Evolutionary conservation across 1,140 invertebrate species (phyloP).

Genomic region (Dendroctonus ponderosae): DNA sequence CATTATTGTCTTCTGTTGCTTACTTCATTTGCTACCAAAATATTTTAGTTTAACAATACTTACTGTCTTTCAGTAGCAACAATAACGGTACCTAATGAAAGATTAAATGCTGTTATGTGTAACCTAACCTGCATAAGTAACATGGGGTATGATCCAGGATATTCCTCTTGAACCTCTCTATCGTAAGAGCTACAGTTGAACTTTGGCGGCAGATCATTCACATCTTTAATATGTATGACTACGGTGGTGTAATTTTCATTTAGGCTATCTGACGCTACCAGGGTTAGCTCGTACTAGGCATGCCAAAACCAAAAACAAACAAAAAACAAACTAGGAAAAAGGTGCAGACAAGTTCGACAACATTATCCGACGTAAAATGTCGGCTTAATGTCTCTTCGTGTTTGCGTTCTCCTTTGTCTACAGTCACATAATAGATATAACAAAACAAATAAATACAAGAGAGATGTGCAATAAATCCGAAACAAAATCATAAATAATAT

Average conservation of each 20-base stretch:
- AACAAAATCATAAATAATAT: constrained; percentile 25
- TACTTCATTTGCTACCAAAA: too few relatives aligned
- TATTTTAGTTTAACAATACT: too few relatives aligned
- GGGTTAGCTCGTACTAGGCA: constrained; percentile 76
- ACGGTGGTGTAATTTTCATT: constrained; percentile 81
- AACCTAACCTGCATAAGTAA: constrained; percentile 61
- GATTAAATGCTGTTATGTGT: background rate
- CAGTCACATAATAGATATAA: constrained; percentile 4
- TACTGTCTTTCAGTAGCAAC: too few relatives aligned
- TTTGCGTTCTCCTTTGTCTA: constrained; percentile 1
- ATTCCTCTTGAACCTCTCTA: constrained; percentile 66
- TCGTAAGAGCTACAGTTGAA: constrained; percentile 72
- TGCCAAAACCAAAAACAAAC: constrained; percentile 40
- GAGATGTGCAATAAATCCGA: constrained; percentile 19
- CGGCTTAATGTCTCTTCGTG: background rate
- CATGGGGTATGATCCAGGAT: constrained; percentile 58
- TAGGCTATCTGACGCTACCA: constrained; percentile 82
- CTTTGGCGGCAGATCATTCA: constrained; percentile 78
- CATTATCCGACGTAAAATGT: too few relatives aligned
- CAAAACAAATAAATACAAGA: constrained; percentile 14
- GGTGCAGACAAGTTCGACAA: constrained; percentile 1
- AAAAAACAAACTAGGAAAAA: constrained; percentile 31
- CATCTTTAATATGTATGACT: constrained; percentile 72
- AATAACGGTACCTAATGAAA: too few relatives aligned
- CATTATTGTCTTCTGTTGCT: too few relatives aligned